Evolutionary conservation across 2,888 invertebrate genomes (phyloP).

Genomic region (Drosophila hamatofila): DNA sequence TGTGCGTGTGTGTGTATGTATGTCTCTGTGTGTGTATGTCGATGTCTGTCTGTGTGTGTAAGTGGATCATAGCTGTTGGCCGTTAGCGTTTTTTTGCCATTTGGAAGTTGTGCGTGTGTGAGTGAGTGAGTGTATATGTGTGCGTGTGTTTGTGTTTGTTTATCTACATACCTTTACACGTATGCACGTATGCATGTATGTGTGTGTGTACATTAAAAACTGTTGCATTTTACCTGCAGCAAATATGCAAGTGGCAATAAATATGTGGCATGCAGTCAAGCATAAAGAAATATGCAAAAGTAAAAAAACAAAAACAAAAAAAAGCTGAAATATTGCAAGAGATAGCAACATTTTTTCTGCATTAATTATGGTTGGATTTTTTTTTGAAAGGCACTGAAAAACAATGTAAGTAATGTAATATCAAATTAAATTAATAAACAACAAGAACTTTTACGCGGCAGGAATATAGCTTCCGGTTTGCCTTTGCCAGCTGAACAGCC

Average conservation of each 20-base stretch:
- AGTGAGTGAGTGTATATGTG: too few relatives aligned
- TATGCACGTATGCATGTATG: neutral
- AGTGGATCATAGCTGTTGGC: slow-evolving; percentile 38
- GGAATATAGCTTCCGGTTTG: neutral
- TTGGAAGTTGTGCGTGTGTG: slow-evolving; percentile 23
- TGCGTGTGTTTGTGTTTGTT: neutral
- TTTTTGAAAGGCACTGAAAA: neutral
- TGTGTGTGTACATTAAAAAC: slow-evolving; percentile 42
- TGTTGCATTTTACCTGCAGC: slow-evolving; percentile 56
- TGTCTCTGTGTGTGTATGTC: slow-evolving; percentile 12
- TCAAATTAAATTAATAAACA: slow-evolving; percentile 1
- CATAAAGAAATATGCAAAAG: slow-evolving; percentile 30
- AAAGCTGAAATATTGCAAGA: slow-evolving; percentile 26
- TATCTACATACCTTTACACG: neutral
- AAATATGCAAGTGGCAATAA: slow-evolving; percentile 53
- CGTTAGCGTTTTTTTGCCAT: slow-evolving; percentile 42
- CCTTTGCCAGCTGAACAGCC: neutral
- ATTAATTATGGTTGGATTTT: slow-evolving; percentile 19
- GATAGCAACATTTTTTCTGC: slow-evolving; percentile 38
- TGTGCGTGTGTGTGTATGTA: slow-evolving; percentile 6
- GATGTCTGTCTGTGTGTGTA: slow-evolving; percentile 13
- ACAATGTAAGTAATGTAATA: neutral
- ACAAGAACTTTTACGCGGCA: neutral
- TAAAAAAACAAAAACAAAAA: slow-evolving; percentile 1
- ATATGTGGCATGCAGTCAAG: slow-evolving; percentile 42